Evolutionary conservation across 1,140 invertebrate species (phyloP).

Genomic region (Zaprionus davidi): DNA sequence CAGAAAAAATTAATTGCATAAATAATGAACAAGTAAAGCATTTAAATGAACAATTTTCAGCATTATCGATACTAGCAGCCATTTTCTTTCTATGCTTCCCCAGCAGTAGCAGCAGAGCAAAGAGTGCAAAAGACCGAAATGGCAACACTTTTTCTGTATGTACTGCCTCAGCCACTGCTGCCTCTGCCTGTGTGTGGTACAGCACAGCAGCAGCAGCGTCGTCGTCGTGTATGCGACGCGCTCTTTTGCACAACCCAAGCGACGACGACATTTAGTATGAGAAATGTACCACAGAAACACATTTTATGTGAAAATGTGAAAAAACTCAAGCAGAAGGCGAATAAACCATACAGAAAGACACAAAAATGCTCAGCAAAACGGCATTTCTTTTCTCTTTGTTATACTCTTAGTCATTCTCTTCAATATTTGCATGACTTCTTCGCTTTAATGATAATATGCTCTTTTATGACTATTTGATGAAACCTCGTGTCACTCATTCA

Average conservation of each 20-base stretch:
- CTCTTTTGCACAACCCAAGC: constrained; percentile 47
- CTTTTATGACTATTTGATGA: background rate
- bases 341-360: constrained; percentile 11
- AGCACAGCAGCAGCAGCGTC: constrained; percentile 33
- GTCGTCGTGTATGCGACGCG: constrained; percentile 47
- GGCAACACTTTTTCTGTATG: constrained; percentile 78
- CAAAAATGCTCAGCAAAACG: constrained; percentile 1
- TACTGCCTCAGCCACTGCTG: constrained; percentile 24
- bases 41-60: constrained; percentile 32
- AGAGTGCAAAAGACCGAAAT: constrained; percentile 67
- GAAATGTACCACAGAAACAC: constrained; percentile 43
- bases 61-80: constrained; percentile 35
- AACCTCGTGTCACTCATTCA: constrained; percentile 31
- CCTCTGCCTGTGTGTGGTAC: constrained; percentile 32
- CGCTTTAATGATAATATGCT: background rate
- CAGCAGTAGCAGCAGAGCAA: constrained; percentile 25
- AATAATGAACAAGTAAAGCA: constrained; percentile 14
- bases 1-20: constrained; percentile 31
- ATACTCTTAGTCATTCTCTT: background rate
- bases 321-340: constrained; percentile 39
- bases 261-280: constrained; percentile 42
- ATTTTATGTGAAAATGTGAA: constrained; percentile 42
- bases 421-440: background rate
- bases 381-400: background rate
- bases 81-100: constrained; percentile 44